Conservation (phyloP, 2,888 invertebrate genomes). For the Microplitis deprimator region DNA sequence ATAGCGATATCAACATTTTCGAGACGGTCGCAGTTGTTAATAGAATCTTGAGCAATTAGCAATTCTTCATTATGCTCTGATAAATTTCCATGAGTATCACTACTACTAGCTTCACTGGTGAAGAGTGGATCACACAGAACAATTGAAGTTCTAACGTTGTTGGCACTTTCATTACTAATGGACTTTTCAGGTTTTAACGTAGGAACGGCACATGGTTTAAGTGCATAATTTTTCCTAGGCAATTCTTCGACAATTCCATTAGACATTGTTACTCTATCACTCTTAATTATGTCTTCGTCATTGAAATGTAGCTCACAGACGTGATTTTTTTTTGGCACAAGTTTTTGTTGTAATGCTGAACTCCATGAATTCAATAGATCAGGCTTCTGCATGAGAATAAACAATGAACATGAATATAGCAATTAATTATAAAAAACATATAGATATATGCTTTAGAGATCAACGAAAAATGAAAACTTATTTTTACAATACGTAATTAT, state of each 20-base stretch:
- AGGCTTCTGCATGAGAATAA: background rate
- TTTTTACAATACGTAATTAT: background rate
- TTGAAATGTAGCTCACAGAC: slow-evolving; percentile 4
- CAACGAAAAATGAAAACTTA: background rate
- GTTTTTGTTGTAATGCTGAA: background rate
- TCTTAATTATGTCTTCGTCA: background rate
- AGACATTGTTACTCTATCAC: background rate
- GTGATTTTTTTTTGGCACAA: background rate
- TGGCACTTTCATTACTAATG: background rate
- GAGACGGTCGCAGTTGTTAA: background rate
- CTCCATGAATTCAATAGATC: background rate
- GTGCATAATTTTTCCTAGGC: background rate
- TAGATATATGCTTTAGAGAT: background rate
- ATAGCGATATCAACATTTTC: background rate
- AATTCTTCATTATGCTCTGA: background rate
- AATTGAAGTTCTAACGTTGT: background rate
- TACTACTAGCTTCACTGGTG: background rate
- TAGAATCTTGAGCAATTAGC: background rate
- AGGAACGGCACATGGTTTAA: background rate
- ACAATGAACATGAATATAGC: background rate
- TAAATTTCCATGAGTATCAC: background rate
- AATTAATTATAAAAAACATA: background rate
- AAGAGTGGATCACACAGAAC: background rate
- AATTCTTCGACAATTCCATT: background rate
- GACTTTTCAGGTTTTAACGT: background rate